Conservation (phyloP, 2,888 invertebrate genomes). For the Clepsis dumicolana region DNA sequence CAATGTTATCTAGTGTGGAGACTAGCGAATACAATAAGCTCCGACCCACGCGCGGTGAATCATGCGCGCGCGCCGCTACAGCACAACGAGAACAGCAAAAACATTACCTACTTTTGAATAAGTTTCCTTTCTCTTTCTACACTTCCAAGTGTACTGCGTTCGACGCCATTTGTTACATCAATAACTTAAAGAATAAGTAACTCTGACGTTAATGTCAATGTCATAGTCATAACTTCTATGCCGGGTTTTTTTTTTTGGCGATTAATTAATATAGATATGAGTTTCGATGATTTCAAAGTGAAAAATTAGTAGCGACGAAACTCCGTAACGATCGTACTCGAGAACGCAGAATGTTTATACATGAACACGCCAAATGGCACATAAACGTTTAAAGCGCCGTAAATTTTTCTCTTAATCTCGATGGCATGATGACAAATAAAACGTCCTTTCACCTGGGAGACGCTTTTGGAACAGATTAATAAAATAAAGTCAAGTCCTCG, state of each 20-base stretch:
- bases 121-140: slow-evolving; percentile 86
- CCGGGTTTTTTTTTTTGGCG: neutral
- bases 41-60: slow-evolving; percentile 82
- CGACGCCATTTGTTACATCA: slow-evolving; percentile 71
- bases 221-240: slow-evolving; percentile 29
- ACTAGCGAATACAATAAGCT: slow-evolving; percentile 78
- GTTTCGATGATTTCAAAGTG: slow-evolving; percentile 24
- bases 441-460: slow-evolving; percentile 72
- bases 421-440: slow-evolving; percentile 70
- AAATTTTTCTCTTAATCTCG: slow-evolving; percentile 70
- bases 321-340: slow-evolving; percentile 61
- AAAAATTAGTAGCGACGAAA: slow-evolving; percentile 49
- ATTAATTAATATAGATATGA: slow-evolving; percentile 25
- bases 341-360: slow-evolving; percentile 64
- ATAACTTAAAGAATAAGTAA: slow-evolving; percentile 55
- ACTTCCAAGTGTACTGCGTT: slow-evolving; percentile 71
- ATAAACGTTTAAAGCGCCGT: slow-evolving; percentile 75
- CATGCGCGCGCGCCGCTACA: slow-evolving; percentile 73
- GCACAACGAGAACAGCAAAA: slow-evolving; percentile 77
- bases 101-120: slow-evolving; percentile 86
- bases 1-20: slow-evolving; percentile 71
- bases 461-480: slow-evolving; percentile 52
- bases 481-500: slow-evolving; percentile 45
- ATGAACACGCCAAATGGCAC: slow-evolving; percentile 73
- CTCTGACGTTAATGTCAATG: slow-evolving; percentile 32